phyloP scores from a whole-genome alignment of 2,113 vertebrate genomes.

The Copsychus sechellarum region DNA sequence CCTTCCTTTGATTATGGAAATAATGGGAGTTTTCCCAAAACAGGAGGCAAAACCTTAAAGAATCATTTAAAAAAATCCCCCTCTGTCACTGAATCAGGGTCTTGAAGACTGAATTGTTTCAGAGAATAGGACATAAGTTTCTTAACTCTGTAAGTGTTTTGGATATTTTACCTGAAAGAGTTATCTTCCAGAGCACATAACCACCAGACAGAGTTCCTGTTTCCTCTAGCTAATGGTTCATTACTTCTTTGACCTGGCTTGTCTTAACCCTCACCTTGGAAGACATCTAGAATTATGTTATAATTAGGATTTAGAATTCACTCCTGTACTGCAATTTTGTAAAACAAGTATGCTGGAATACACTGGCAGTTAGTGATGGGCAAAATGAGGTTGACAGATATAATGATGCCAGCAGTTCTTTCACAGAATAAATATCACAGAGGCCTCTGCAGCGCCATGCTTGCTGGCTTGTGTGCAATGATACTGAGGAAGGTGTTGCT shows the following conservation, averaged over 20 bases:
- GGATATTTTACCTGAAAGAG: not conserved
- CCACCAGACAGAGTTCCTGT: not conserved
- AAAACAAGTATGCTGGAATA: not conserved
- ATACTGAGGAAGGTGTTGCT: not conserved
- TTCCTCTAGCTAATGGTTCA: not conserved
- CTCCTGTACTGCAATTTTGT: not conserved
- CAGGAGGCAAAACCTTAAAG: not conserved
- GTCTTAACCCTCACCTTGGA: not conserved
- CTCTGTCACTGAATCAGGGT: not conserved
- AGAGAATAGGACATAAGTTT: not conserved
- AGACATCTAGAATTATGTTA: not conserved
- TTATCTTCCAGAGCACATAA: not conserved
- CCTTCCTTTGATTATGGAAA: not conserved
- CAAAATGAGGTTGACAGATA: not conserved
- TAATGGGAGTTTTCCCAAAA: not conserved
- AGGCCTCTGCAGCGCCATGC: not conserved
- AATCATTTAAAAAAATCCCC: rapidly evolving
- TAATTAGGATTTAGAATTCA: not conserved
- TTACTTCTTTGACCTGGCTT: not conserved
- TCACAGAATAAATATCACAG: not conserved
- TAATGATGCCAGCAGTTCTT: not conserved
- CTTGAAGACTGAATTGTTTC: not conserved
- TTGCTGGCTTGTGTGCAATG: not conserved
- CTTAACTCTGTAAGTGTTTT: not conserved
- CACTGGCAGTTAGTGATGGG: not conserved